These are phyloP conservation scores for Lagopus muta DNA, from an alignment of 2,113 vertebrate species.

Conservation along the genomic window DNA sequence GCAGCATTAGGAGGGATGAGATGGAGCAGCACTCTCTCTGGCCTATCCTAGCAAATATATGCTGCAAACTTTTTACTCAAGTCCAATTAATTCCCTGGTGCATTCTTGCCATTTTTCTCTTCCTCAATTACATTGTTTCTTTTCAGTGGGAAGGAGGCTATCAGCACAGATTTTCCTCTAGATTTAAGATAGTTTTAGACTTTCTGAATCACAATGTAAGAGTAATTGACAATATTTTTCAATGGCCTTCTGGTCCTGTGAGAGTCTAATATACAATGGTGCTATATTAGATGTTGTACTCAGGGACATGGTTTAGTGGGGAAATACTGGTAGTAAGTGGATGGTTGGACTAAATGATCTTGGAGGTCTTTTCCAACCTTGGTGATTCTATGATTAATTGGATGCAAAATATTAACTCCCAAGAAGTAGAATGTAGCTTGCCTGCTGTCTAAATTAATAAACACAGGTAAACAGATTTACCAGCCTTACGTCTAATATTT, in stretches of 20 bases:
- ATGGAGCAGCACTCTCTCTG: not conserved
- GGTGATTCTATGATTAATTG: not conserved
- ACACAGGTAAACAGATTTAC: constrained; percentile 33
- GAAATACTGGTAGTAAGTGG: no score
- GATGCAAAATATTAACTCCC: not conserved
- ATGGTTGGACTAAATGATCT: no score
- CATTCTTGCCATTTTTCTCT: not conserved
- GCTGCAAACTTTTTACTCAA: not conserved
- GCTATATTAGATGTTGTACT: not conserved
- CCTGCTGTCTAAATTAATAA: constrained; percentile 3
- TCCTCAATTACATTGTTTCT: not conserved
- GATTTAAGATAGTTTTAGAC: not conserved
- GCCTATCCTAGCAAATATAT: not conserved
- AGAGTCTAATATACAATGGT: not conserved
- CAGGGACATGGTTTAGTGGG: no score
- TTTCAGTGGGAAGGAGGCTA: not conserved
- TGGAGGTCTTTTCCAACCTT: no score
- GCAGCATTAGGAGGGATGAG: not conserved
- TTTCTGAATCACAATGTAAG: not conserved
- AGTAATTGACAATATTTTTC: not conserved
- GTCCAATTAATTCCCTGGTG: not conserved
- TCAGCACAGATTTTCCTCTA: not conserved
- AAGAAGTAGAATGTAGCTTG: not conserved
- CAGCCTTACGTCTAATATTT: not conserved
- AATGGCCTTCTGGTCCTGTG: not conserved